phyloP scores from a whole-genome alignment of 2,888 invertebrate species.

The Ormyrus rosae region DNA sequence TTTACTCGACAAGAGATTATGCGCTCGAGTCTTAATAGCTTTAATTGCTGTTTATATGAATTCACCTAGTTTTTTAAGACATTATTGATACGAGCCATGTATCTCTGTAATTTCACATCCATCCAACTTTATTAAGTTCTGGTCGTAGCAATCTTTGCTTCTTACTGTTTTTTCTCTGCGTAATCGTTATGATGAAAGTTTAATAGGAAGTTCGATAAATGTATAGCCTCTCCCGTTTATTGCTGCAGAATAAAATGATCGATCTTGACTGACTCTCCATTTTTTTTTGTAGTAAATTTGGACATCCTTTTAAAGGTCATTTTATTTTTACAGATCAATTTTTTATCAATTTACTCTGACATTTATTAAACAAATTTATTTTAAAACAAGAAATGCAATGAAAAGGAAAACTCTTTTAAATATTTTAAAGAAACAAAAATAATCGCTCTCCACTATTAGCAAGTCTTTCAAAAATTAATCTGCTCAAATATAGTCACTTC shows the following conservation, averaged over 20 bases:
- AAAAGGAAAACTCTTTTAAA: too few species aligned
- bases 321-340: too few species aligned
- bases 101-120: background rate
- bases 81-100: slow-evolving; percentile 1
- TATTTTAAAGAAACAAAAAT: too few species aligned
- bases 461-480: too few species aligned
- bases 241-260: slow-evolving; percentile 4
- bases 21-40: background rate
- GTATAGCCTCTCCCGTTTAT: slow-evolving; percentile 13
- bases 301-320: too few species aligned
- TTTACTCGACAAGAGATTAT: background rate
- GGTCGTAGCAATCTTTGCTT: background rate
- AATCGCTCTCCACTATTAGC: too few species aligned
- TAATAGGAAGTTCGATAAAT: slow-evolving; percentile 26
- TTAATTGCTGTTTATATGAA: slow-evolving; percentile 13
- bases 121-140: background rate
- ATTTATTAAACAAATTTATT: too few species aligned
- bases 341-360: too few species aligned
- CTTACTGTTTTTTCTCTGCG: background rate
- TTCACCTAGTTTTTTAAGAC: slow-evolving; percentile 3
- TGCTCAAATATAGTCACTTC: too few species aligned
- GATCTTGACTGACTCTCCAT: slow-evolving; percentile 13
- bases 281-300: too few species aligned
- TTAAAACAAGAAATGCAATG: too few species aligned
- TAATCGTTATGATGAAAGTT: slow-evolving; percentile 8